These are phyloP conservation scores for Acleris sparsana DNA, from an alignment of 2,888 invertebrate genomes.

Conservation along the genomic window DNA sequence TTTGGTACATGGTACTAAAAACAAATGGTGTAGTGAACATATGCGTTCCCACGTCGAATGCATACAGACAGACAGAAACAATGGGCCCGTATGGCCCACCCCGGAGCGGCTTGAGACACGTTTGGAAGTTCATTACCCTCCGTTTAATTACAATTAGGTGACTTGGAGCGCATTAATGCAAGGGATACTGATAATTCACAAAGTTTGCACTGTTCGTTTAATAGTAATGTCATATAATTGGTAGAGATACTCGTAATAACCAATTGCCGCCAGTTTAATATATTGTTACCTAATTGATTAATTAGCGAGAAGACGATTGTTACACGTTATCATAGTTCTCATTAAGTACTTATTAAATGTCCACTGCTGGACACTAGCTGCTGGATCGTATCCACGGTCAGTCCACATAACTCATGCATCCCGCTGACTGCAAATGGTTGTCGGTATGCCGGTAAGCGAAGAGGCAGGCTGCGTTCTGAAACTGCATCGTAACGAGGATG, in stretches of 20 bases:
- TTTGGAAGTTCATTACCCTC: slow-evolving; percentile 60
- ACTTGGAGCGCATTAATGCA: slow-evolving; percentile 1
- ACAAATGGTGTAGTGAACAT: slow-evolving; percentile 27
- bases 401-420: too few relatives aligned
- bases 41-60: slow-evolving; percentile 67
- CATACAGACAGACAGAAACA: slow-evolving; percentile 61
- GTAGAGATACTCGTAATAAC: too few relatives aligned
- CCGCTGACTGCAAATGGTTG: background rate
- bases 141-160: slow-evolving; percentile 29
- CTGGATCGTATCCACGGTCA: too few relatives aligned
- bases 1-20: slow-evolving; percentile 33
- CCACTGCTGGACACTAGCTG: too few relatives aligned
- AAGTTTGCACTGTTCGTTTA: background rate
- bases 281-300: too few relatives aligned
- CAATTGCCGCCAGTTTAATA: too few relatives aligned
- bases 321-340: too few relatives aligned
- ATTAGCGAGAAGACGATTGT: too few relatives aligned
- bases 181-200: background rate
- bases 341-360: too few relatives aligned
- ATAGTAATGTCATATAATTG: too few relatives aligned
- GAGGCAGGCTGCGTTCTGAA: slow-evolving; percentile 47
- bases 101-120: slow-evolving; percentile 52
- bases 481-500: slow-evolving; percentile 47
- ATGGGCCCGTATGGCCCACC: slow-evolving; percentile 80
- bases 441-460: slow-evolving; percentile 43